Evolutionary conservation across 2,888 invertebrate genomes (phyloP).

Genomic region (Dicyrtoma fusca): DNA sequence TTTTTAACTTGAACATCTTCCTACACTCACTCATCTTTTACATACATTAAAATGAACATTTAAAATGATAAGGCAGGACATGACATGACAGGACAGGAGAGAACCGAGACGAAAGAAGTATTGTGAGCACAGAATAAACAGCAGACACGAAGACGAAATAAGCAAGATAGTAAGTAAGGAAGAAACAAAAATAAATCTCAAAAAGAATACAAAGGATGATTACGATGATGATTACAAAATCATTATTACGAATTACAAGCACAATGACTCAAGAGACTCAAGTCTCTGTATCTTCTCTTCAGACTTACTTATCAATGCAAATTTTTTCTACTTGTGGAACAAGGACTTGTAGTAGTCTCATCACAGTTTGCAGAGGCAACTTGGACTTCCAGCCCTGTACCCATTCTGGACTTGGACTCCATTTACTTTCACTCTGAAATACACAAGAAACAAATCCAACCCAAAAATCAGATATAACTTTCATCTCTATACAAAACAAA

Average conservation of each 20-base stretch:
- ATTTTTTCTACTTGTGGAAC: conserved; percentile 99
- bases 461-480: background rate
- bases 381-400: conserved; percentile 95
- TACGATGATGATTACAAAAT: background rate
- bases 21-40: too few relatives aligned
- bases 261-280: background rate
- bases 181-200: too few relatives aligned
- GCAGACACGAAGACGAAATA: too few relatives aligned
- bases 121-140: too few relatives aligned
- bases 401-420: conserved; percentile 97
- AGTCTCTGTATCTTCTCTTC: background rate
- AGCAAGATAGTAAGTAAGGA: too few relatives aligned
- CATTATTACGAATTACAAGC: background rate
- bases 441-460: background rate
- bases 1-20: too few relatives aligned
- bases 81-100: too few relatives aligned
- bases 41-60: too few relatives aligned
- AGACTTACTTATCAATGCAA: conserved; percentile 92
- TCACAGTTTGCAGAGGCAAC: conserved; percentile 97
- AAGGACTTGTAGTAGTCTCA: conserved; percentile 95
- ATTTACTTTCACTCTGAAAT: conserved; percentile 60
- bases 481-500: background rate
- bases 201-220: too few relatives aligned
- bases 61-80: too few relatives aligned
- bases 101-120: too few relatives aligned